Evolutionary conservation across 37 sponge, comb jelly and placozoan species (phyloP).

Genomic region (Chondrilla cf. caribensis): DNA sequence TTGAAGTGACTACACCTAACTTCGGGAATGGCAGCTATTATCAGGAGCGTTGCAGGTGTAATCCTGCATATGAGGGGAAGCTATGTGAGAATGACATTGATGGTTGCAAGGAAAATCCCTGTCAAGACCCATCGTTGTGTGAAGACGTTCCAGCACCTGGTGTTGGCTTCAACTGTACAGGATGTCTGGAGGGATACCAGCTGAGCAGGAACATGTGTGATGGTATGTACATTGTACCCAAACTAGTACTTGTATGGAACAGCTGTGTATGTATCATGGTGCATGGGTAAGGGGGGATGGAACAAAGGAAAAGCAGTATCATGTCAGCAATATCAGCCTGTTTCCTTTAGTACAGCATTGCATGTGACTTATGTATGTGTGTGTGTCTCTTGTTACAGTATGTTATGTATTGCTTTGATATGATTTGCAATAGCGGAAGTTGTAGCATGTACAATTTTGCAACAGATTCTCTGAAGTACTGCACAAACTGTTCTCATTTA

Average conservation of each 20-base stretch:
- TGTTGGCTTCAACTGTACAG: slow-evolving; percentile 9
- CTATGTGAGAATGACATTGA: background rate
- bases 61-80: background rate
- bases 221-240: background rate
- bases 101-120: slow-evolving; percentile 5
- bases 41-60: slow-evolving; percentile 11
- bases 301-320: no score
- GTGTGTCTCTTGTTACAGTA: background rate
- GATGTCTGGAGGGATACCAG: background rate
- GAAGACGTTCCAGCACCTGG: background rate
- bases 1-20: slow-evolving; percentile 12
- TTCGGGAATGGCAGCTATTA: background rate
- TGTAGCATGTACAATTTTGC: no score
- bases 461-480: no score
- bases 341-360: no score
- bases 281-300: no score
- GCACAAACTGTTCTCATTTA: no score
- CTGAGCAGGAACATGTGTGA: background rate
- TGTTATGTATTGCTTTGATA: no score
- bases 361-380: no score
- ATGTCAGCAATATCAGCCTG: no score
- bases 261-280: no score
- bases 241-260: background rate
- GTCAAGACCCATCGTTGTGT: slow-evolving; percentile 6
- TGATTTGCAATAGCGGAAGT: background rate